Evolutionary conservation across 53 echinoderm and acorn worm genomes (phyloP).

Genomic region (Crossaster papposus): DNA sequence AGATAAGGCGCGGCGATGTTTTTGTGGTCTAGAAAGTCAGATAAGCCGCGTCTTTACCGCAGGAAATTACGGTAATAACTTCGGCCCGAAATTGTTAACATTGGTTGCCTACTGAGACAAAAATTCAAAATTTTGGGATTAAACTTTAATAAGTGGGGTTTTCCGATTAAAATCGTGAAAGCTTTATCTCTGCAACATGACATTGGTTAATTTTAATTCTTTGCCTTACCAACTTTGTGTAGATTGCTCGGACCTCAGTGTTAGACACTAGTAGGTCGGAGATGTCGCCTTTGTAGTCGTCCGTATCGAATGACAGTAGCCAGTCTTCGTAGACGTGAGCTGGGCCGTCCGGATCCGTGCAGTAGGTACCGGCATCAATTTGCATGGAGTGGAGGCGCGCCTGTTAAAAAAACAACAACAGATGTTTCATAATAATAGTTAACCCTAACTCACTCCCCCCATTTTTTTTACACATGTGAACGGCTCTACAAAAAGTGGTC

Average conservation of each 20-base stretch:
- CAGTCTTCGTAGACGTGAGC: conserved; percentile 72
- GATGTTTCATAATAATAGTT: neutral
- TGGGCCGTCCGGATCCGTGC: conserved; percentile 90
- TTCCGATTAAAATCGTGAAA: no score
- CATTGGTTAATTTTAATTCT: neutral
- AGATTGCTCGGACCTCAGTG: conserved; percentile 90
- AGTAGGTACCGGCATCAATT: conserved; percentile 93
- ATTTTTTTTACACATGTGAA: no score
- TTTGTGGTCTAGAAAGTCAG: no score
- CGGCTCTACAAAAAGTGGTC: no score
- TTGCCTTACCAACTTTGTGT: conserved; percentile 90
- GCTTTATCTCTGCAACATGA: neutral
- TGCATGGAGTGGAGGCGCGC: conserved; percentile 94
- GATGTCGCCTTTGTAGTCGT: conserved; percentile 88
- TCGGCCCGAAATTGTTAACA: no score
- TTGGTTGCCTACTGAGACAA: no score
- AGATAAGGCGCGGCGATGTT: no score
- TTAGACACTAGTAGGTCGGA: conserved; percentile 94
- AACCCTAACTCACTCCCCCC: no score
- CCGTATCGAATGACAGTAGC: conserved; percentile 81
- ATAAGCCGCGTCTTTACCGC: no score
- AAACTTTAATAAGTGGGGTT: no score
- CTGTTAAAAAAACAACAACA: conserved; percentile 40
- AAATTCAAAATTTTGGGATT: no score
- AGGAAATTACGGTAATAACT: no score